A percentile compares a stretch with the other conserved stretches of the same genome.
Evolutionary conservation across 2,888 invertebrate genomes (phyloP).

Genomic region (Pollenia amentaria): DNA sequence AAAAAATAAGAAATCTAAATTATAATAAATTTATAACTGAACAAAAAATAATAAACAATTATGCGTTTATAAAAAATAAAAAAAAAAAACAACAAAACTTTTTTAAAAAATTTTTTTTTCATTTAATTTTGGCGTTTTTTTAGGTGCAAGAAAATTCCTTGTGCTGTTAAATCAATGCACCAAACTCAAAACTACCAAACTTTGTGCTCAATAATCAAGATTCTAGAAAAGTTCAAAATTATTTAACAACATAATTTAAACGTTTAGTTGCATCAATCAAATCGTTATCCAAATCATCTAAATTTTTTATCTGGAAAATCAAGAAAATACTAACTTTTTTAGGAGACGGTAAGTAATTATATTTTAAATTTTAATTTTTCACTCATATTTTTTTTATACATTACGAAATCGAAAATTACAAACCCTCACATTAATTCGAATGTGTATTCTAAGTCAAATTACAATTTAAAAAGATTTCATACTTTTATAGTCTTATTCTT

Average conservation of each 20-base stretch:
- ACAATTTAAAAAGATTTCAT: no score
- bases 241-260: neutral
- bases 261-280: neutral
- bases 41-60: slow-evolving; percentile 24
- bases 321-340: no score
- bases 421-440: no score
- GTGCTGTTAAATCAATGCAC: slow-evolving; percentile 25
- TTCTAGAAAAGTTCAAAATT: neutral
- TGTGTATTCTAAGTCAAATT: no score
- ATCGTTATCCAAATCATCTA: no score
- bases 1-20: slow-evolving; percentile 11
- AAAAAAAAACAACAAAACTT: slow-evolving; percentile 3
- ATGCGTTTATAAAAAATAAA: slow-evolving; percentile 30
- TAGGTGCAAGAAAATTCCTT: slow-evolving; percentile 17
- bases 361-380: no score
- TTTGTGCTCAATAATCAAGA: slow-evolving; percentile 52
- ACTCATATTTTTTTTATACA: no score
- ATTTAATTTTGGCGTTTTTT: neutral
- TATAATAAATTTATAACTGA: slow-evolving; percentile 9
- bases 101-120: neutral
- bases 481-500: no score
- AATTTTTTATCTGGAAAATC: no score
- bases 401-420: no score
- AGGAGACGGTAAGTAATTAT: no score
- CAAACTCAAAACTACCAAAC: slow-evolving; percentile 7